Evolutionary conservation across 64 coral and sea anemone species (phyloP).

Genomic region (Stichodactyla mertensii): DNA sequence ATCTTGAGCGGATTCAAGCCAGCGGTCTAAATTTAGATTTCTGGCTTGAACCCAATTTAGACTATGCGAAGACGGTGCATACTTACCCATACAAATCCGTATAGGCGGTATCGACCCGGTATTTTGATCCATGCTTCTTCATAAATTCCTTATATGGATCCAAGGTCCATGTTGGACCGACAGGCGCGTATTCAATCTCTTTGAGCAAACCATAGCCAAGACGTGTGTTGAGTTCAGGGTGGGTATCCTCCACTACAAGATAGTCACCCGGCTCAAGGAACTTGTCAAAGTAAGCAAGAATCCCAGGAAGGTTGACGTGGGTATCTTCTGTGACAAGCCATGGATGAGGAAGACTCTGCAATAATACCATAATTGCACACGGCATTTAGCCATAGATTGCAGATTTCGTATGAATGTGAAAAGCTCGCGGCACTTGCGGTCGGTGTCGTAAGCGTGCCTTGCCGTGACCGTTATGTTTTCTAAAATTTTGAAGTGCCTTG

Average conservation of each 20-base stretch:
- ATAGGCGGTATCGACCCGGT: slow-evolving; percentile 48
- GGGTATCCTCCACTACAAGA: slow-evolving; percentile 51
- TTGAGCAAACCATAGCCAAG: slow-evolving; percentile 27
- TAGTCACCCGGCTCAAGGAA: slow-evolving; percentile 48
- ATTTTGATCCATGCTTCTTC: slow-evolving; percentile 29
- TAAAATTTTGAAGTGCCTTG: too few species aligned
- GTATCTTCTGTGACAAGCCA: slow-evolving; percentile 54
- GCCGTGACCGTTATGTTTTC: too few species aligned
- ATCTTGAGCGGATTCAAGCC: too few species aligned
- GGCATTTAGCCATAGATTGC: too few species aligned
- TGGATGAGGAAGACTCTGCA: slow-evolving; percentile 46
- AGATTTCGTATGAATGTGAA: too few species aligned
- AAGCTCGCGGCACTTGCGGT: too few species aligned
- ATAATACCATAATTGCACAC: too few species aligned
- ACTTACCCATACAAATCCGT: slow-evolving; percentile 61
- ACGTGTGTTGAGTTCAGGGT: not conserved
- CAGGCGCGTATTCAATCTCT: not conserved
- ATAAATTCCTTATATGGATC: slow-evolving; percentile 36
- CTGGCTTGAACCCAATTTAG: too few species aligned
- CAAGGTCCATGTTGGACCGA: not conserved
- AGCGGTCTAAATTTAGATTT: too few species aligned
- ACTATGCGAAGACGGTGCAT: too few species aligned
- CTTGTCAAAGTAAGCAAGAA: slow-evolving; percentile 35
- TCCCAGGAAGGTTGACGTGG: slow-evolving; percentile 28
- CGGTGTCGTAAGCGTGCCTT: too few species aligned